Percentiles rank a stretch among this genome's conserved stretches.
Conservation (phyloP, 2,113 vertebrate species). For the Lepus europaeus region DNA sequence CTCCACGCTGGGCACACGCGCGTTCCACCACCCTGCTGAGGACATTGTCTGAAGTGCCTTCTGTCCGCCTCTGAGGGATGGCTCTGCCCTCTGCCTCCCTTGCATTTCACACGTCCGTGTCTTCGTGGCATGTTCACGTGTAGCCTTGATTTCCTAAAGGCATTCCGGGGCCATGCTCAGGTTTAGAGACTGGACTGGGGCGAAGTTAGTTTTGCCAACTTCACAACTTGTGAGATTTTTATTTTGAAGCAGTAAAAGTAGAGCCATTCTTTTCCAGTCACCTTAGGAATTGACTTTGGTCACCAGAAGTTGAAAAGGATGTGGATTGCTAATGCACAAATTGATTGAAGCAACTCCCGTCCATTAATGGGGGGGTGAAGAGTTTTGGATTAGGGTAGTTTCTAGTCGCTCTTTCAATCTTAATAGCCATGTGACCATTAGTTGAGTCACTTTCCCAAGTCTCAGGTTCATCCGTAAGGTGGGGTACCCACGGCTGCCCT, state of each 20-base stretch:
- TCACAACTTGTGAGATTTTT: slow-evolving; percentile 38
- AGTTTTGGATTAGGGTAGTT: not conserved
- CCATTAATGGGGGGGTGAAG: not conserved
- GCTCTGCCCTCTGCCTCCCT: slow-evolving; percentile 8
- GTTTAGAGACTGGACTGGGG: slow-evolving; percentile 66
- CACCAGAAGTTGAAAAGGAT: not conserved
- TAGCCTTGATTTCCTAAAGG: slow-evolving; percentile 53
- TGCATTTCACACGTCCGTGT: accelerated
- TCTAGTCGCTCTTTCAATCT: slow-evolving; percentile 42
- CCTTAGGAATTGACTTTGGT: slow-evolving; percentile 26
- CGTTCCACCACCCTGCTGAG: slow-evolving; percentile 81
- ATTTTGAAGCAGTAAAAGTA: slow-evolving; percentile 48
- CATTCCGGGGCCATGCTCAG: slow-evolving; percentile 71
- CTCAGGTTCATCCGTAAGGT: slow-evolving; percentile 73
- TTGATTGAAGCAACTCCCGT: slow-evolving; percentile 29
- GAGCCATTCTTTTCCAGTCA: slow-evolving; percentile 67
- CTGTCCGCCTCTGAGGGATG: accelerated
- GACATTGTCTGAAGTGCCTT: slow-evolving; percentile 91
- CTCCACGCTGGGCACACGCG: slow-evolving; percentile 88
- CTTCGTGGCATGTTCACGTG: not conserved
- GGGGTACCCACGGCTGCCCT: not conserved
- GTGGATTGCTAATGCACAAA: slow-evolving; percentile 14
- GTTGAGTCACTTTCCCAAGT: slow-evolving; percentile 60
- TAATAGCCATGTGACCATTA: slow-evolving; percentile 75
- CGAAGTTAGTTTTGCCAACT: slow-evolving; percentile 58